Evolutionary conservation across 2,113 vertebrate species (phyloP).

Genomic region (Ophiodon elongatus): DNA sequence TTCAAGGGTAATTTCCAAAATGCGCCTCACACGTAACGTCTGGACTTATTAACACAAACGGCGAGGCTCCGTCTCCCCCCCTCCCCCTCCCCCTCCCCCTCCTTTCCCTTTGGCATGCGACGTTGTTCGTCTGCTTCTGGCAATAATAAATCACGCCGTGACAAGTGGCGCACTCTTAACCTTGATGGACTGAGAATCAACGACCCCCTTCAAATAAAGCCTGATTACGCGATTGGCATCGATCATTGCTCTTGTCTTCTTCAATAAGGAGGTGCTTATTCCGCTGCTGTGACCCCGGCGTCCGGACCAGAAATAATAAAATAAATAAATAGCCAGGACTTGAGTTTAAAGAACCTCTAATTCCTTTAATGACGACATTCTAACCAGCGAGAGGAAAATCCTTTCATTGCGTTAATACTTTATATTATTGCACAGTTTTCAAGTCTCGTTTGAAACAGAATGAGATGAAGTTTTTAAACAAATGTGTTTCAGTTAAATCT

Average conservation of each 20-base stretch:
- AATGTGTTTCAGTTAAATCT: background rate
- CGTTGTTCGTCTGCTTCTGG: constrained; percentile 74
- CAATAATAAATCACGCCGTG: constrained; percentile 84
- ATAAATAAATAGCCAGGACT: constrained; percentile 7
- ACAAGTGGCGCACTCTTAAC: constrained; percentile 84
- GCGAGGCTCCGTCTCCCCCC: constrained; percentile 27
- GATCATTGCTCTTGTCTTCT: constrained; percentile 79
- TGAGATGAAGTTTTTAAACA: background rate
- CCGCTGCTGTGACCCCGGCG: constrained; percentile 60
- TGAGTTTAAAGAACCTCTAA: constrained; percentile 42
- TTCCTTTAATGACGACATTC: constrained; percentile 31
- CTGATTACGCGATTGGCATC: constrained; percentile 80
- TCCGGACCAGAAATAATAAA: constrained; percentile 41
- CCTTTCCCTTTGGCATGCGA: constrained; percentile 54
- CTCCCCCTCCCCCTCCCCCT: background rate
- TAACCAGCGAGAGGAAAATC: background rate
- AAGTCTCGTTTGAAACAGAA: background rate
- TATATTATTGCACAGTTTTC: background rate
- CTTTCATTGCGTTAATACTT: background rate
- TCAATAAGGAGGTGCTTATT: constrained; percentile 74
- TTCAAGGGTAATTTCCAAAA: constrained; percentile 84
- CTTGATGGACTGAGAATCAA: constrained; percentile 81
- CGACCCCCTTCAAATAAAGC: constrained; percentile 81
- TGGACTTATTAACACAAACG: constrained; percentile 81
- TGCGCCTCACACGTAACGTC: constrained; percentile 82